Evolutionary conservation across 2,888 invertebrate species (phyloP).

Genomic region (Drosophila buzzatii): DNA sequence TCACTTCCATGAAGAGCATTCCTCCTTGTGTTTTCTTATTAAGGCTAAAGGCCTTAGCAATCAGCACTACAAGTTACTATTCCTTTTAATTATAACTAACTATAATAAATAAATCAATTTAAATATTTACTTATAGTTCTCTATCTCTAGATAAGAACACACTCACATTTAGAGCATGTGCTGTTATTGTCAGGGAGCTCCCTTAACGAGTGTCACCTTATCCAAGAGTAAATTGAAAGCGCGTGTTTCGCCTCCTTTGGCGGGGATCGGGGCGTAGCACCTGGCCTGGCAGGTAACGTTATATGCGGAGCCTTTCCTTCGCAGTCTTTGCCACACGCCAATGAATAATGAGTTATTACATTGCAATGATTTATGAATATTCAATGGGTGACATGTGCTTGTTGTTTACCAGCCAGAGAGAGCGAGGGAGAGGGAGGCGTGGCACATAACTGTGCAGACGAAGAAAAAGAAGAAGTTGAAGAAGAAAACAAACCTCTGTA

Average conservation of each 20-base stretch:
- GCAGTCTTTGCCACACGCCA: conserved; percentile 32
- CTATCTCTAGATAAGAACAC: neutral
- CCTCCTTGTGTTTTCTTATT: too few species aligned
- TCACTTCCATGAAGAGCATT: too few species aligned
- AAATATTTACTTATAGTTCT: neutral
- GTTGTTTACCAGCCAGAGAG: conserved; percentile 4
- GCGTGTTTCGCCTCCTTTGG: conserved; percentile 13
- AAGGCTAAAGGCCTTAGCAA: too few species aligned
- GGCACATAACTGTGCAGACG: conserved; percentile 56
- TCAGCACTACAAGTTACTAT: too few species aligned
- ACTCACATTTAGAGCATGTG: neutral
- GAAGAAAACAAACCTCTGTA: conserved; percentile 39
- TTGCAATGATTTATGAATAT: conserved; percentile 75
- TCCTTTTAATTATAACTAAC: too few species aligned
- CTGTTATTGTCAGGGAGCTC: neutral
- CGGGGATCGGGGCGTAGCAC: conserved; percentile 33
- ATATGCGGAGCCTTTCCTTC: conserved; percentile 21
- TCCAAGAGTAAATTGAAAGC: conserved; percentile 8
- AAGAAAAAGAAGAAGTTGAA: conserved; percentile 10
- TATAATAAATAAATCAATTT: too few species aligned
- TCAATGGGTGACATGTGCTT: conserved; percentile 66
- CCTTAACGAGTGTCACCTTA: neutral
- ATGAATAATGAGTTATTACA: conserved; percentile 75
- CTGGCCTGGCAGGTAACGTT: conserved; percentile 54
- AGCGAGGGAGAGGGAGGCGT: conserved; percentile 20